Base-by-base conservation (phyloP, 1,140 invertebrate genomes). In the Camponotus floridanus region DNA sequence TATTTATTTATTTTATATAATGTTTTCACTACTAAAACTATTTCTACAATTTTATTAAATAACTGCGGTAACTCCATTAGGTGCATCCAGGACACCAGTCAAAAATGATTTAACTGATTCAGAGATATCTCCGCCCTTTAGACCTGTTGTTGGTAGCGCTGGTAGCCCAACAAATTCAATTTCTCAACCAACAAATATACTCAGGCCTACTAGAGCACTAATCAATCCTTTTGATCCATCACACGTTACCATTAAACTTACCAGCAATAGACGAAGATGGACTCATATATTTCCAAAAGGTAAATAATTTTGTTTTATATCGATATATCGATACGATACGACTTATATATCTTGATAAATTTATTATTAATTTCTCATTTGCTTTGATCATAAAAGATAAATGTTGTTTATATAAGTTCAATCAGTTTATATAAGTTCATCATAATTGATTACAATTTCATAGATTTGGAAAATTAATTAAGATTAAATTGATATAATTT, bases 221-320 rank as follows among this genome's bases (percentile, higher is more conserved):
- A 98, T 99, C 81, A 99, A 99, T 95, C 99, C 99, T 0, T 99
- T 99, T 95, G 98, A 99, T 94, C 99, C 99, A 0, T 99, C 98
- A 0, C 98, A 99, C 92, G 98, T 99, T 78, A 98, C 98, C 48
- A 98, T 99, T 74, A 99, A 99, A 94, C 95, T 99, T 65, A 99
- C 99, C 0, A 99, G 99, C 67, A 99, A 99, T 95, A 96, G 99
- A 68, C 95, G 99, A 67, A 96, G 99, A 73, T 99, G 99, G 99
- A 99, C 99, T 7, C 99, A 99, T 94, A 99, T 99, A 85, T 99
- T 99, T 95, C 99, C 99, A 4, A 98, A 99, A 96, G 98, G 98
- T 97, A 91, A 92, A 78, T 86, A 67, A 70, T 21, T 15, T 74
- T 64, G 6, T 84, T 39, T 48, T 70, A 57, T 62, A 26, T 36